These are phyloP conservation scores for Misgurnus mizolepis DNA, from an alignment of 2,113 vertebrate species.

Conservation along the genomic window DNA sequence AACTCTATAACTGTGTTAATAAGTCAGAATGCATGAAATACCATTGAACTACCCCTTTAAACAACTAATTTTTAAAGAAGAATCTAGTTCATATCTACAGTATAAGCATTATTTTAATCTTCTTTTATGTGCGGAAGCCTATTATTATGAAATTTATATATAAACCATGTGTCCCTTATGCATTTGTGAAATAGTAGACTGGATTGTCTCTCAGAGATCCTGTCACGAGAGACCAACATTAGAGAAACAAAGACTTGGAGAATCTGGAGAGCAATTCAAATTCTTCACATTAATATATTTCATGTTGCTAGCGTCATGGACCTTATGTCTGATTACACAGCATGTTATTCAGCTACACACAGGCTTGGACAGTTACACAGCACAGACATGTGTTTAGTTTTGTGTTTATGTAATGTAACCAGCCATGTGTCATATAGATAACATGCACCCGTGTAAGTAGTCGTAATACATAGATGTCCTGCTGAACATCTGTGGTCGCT, in stretches of 20 bases:
- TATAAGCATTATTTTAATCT: no score
- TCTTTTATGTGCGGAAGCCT: not conserved
- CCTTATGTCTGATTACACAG: not conserved
- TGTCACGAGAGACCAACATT: not conserved
- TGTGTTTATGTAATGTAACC: not conserved
- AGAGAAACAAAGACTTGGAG: not conserved
- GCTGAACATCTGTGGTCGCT: conserved; percentile 12
- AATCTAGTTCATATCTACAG: no score
- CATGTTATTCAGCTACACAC: not conserved
- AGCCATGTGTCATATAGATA: not conserved
- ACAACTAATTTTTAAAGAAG: no score
- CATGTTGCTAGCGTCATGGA: not conserved
- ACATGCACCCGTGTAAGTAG: not conserved
- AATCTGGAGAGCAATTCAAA: conserved; percentile 18
- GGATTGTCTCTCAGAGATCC: conserved; percentile 11
- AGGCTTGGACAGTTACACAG: not conserved
- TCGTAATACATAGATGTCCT: not conserved
- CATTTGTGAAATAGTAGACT: not conserved
- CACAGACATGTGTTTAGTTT: not conserved
- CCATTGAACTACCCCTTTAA: no score
- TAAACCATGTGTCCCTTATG: not conserved
- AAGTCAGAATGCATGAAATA: no score
- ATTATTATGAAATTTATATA: not conserved
- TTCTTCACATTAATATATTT: not conserved
- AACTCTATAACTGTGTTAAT: no score